Evolutionary conservation across 2,113 vertebrate genomes (phyloP), one percentile per base, ranked within the genome.

Genomic region (Campylomormyrus numenius): DNA sequence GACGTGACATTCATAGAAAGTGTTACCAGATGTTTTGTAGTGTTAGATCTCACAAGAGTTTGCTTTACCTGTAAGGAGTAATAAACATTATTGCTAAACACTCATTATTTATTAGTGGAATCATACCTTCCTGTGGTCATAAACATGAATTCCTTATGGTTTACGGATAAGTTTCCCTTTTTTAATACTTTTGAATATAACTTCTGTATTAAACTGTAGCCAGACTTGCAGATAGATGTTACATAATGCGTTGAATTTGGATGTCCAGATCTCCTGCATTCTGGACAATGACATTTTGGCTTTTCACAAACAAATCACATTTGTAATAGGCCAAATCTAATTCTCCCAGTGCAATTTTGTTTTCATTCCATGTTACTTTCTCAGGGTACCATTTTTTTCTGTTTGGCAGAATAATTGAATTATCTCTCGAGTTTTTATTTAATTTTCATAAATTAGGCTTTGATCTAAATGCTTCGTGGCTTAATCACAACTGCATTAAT

Each of bases 301-400:
- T 48, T 87, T 87, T 39, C 50, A 87, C 85, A 42, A 80, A 35
- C 48, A 87, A 87, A 87, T 87, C 45, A n/a, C 84, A 87, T 52
- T 87, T 39, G 15, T 53, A 35, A 21, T 50, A 4, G 62, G 62
- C n/a, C n/a, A 56, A 56, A 56, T 56, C 17, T 27, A 31, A 35
- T 35, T 87, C 31, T 31, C 9, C 1, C 84, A 86, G 45, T 86
- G 45, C 24, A 86, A n/a, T 86, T 86, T 86, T 11, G 48, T 50
- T 86, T 86, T 31, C 84, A 13, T 49, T n/a, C 84, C 48, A 56
- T 9, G 46, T 27, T 56, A 53, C 27, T 87, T 87, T 56, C 49
- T 19, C 49, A 56, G 27, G 6, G 5, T 35, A 5, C 5, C 15
- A 21, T 35, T 52, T 52, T 52, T 31, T 87, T 50, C 3, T 56